Evolutionary conservation across 2,888 invertebrate genomes (phyloP).

Genomic region (Agriotes lineatus): DNA sequence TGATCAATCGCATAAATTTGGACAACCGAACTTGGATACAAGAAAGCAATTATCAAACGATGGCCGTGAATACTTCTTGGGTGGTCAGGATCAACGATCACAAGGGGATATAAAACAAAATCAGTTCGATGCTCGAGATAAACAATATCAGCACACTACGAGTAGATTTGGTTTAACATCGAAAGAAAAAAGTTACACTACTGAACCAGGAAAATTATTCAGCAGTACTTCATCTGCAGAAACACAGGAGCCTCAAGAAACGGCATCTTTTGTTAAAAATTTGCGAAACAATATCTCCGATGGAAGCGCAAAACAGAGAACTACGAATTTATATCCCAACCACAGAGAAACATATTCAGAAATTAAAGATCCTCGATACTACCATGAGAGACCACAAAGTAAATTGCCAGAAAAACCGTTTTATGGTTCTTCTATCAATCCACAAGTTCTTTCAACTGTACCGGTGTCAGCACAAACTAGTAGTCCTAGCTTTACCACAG

Average conservation of each 20-base stretch:
- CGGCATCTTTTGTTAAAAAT: conserved; percentile 78
- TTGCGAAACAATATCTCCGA: conserved; percentile 53
- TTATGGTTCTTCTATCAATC: conserved; percentile 57
- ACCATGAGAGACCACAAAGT: conserved; percentile 44
- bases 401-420: conserved; percentile 46
- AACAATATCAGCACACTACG: neutral
- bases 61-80: too few relatives aligned
- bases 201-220: conserved; percentile 39
- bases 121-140: neutral
- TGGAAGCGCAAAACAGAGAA: conserved; percentile 46
- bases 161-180: neutral
- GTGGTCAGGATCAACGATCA: too few relatives aligned
- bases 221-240: conserved; percentile 64
- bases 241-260: conserved; percentile 81
- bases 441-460: conserved; percentile 58
- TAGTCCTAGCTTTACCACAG: conserved; percentile 4
- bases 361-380: conserved; percentile 55
- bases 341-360: conserved; percentile 62
- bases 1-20: neutral
- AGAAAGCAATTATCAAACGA: too few relatives aligned
- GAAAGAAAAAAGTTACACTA: conserved; percentile 13
- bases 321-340: conserved; percentile 59
- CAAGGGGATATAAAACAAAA: neutral
- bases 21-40: neutral
- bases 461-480: conserved; percentile 12